These are phyloP conservation scores for Caerostris extrusa DNA, from an alignment of 1,140 invertebrate genomes.

Conservation along the genomic window DNA sequence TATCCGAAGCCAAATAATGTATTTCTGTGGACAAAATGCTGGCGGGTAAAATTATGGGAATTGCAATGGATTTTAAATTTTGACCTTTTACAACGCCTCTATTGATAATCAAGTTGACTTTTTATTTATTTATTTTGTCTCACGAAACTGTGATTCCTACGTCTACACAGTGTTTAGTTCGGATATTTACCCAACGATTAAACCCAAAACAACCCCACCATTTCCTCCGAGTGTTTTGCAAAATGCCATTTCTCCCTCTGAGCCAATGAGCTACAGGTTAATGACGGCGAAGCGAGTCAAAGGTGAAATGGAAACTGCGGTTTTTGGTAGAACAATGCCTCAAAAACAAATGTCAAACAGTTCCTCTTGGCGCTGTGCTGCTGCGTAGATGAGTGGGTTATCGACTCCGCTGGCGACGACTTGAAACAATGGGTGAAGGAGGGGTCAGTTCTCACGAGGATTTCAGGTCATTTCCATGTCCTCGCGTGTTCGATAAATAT, in stretches of 20 bases:
- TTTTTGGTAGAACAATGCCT: conserved; percentile 26
- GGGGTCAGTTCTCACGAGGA: conserved; percentile 75
- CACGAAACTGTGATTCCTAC: too few species aligned
- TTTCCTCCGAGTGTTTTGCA: background rate
- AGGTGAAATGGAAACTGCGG: conserved; percentile 26
- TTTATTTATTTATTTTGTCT: too few species aligned
- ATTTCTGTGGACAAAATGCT: too few species aligned
- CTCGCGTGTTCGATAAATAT: conserved; percentile 66
- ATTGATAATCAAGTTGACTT: too few species aligned
- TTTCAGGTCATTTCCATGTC: conserved; percentile 64
- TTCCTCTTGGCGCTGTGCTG: background rate
- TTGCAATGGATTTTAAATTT: too few species aligned
- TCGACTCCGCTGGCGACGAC: conserved; percentile 9
- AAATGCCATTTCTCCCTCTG: background rate
- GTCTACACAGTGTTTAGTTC: too few species aligned
- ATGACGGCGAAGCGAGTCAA: background rate
- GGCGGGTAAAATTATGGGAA: too few species aligned
- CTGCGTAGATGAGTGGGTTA: conserved; percentile 38
- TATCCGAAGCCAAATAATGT: too few species aligned
- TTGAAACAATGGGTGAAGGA: conserved; percentile 61
- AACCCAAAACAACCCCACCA: background rate
- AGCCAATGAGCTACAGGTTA: background rate
- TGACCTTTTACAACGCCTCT: too few species aligned
- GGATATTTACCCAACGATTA: too few species aligned
- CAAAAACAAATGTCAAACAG: background rate